phyloP scores from a whole-genome alignment of 1,140 invertebrate species.

The Choristoneura fumiferana region DNA sequence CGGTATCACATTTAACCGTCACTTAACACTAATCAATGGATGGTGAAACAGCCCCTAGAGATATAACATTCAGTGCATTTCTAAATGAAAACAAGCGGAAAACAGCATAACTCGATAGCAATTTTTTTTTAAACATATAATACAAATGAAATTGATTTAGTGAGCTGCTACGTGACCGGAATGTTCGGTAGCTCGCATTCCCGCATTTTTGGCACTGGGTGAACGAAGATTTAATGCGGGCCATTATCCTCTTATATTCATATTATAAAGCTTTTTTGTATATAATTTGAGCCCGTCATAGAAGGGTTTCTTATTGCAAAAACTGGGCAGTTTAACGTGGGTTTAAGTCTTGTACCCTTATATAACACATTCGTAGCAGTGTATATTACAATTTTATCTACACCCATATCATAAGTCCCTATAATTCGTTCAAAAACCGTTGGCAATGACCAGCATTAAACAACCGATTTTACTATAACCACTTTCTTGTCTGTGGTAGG shows the following conservation, averaged over 20 bases:
- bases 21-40: too few relatives aligned
- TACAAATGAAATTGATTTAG: conserved; percentile 14
- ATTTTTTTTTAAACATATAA: conserved; percentile 5
- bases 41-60: too few relatives aligned
- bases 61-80: too few relatives aligned
- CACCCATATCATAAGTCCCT: too few relatives aligned
- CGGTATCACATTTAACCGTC: too few relatives aligned
- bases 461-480: too few relatives aligned
- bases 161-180: conserved; percentile 13
- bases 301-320: background rate
- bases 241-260: conserved; percentile 6
- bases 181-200: conserved; percentile 1
- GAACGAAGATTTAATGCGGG: conserved; percentile 9
- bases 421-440: too few relatives aligned
- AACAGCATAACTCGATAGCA: background rate
- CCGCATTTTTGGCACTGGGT: conserved; percentile 8
- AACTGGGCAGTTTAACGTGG: background rate
- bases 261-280: background rate
- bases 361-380: background rate
- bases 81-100: too few relatives aligned
- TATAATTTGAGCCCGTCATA: background rate
- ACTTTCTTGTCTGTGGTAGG: too few relatives aligned
- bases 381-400: too few relatives aligned
- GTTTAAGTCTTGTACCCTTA: background rate
- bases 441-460: too few relatives aligned